A percentile compares a stretch with the other conserved stretches of the same genome.
Conservation (phyloP, 2,888 invertebrate species). For the Scelioninae gen. 1 region DNA sequence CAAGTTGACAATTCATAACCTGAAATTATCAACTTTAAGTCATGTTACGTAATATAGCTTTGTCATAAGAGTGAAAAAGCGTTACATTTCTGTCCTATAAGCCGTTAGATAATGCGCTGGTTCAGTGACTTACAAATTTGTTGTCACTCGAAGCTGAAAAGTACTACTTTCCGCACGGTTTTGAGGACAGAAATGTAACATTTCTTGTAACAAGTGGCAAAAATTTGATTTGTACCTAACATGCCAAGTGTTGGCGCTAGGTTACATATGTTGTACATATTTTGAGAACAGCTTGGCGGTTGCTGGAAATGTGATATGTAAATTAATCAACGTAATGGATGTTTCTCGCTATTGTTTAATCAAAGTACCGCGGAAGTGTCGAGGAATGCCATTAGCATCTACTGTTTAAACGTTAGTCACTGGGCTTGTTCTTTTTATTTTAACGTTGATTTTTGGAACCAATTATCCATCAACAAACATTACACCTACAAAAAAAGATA, state of each 20-base stretch:
- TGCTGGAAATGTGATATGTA: slow-evolving; percentile 71
- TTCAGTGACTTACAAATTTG: no score
- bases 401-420: no score
- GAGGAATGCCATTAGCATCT: slow-evolving; percentile 30
- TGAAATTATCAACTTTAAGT: no score
- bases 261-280: slow-evolving; percentile 60
- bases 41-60: no score
- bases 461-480: slow-evolving; percentile 42
- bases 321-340: slow-evolving; percentile 60
- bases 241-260: slow-evolving; percentile 7
- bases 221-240: slow-evolving; percentile 31
- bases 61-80: no score
- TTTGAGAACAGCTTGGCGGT: slow-evolving; percentile 47
- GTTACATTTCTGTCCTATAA: no score
- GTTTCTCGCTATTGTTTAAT: slow-evolving; percentile 54
- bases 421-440: no score
- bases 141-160: no score
- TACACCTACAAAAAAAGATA: slow-evolving; percentile 30
- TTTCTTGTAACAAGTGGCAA: slow-evolving; percentile 32
- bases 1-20: no score
- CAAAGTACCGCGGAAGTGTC: slow-evolving; percentile 51
- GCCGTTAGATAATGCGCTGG: no score
- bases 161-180: no score
- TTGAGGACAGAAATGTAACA: slow-evolving; percentile 41
- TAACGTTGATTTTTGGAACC: no score